phyloP scores from a whole-genome alignment of 2,888 invertebrate genomes.

The Hemistola chrysoprasaria region DNA sequence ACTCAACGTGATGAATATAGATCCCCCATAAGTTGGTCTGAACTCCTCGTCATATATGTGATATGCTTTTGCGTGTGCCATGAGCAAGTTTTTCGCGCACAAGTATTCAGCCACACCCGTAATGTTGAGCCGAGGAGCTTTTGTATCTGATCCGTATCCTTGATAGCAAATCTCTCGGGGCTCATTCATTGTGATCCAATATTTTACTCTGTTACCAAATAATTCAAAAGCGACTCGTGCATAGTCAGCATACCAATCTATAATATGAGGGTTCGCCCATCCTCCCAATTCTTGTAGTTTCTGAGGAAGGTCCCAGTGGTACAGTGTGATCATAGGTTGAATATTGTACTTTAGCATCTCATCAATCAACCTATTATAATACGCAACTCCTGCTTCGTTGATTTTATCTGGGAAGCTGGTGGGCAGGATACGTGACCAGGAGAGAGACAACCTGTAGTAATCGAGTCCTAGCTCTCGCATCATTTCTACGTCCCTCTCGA shows the following conservation, averaged over 20 bases:
- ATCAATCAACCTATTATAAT: constrained; percentile 71
- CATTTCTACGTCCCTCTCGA: constrained; percentile 76
- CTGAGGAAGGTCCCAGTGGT: constrained; percentile 78
- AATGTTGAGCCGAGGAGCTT: constrained; percentile 51
- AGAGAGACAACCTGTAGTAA: constrained; percentile 80
- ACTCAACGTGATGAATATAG: constrained; percentile 41
- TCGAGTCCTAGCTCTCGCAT: constrained; percentile 67
- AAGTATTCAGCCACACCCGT: constrained; percentile 62
- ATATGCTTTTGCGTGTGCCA: constrained; percentile 75
- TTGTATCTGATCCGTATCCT: constrained; percentile 59
- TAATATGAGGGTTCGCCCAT: constrained; percentile 62
- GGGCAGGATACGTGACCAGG: constrained; percentile 85
- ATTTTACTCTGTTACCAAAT: constrained; percentile 69
- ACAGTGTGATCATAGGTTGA: constrained; percentile 80
- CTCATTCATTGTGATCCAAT: constrained; percentile 83
- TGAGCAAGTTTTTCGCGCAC: constrained; percentile 61
- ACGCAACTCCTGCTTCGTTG: constrained; percentile 68
- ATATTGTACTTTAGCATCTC: constrained; percentile 82
- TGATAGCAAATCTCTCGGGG: constrained; percentile 55
- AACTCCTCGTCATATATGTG: constrained; percentile 53
- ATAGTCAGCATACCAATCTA: constrained; percentile 70
- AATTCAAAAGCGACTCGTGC: constrained; percentile 57
- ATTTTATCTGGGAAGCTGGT: constrained; percentile 74
- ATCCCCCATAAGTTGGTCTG: constrained; percentile 36
- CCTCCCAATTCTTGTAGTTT: constrained; percentile 78